Base-by-base conservation (phyloP, 2,888 invertebrate genomes). In the Harpalus rubripes region DNA sequence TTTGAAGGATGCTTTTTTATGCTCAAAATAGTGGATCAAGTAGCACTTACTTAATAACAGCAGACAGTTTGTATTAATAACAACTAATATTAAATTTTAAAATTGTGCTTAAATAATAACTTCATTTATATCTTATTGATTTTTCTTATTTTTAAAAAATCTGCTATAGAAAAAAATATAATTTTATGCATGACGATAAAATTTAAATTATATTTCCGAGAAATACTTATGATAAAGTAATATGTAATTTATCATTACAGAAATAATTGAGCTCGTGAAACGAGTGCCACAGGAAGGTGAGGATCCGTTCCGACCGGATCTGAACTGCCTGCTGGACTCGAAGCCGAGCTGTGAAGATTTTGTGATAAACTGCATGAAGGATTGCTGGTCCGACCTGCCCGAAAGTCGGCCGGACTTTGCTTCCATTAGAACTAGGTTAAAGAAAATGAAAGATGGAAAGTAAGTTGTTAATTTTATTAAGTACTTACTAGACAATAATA, bases 341-440 rank as follows among this genome's bases (percentile, higher is more conserved):
- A 94, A 94, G 87, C 93, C 94, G 76, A 95, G 96, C 85, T 95
- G 95, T 90, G 95, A 96, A 85, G 96, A 97, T 87, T 97, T 96
- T 91, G 94, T 98, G 85, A 91, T 96, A 86, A 94, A 94, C 86
- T 95, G 96, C 89, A 97, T 98, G 93, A 94, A 93, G 88, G 97
- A 97, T 89, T 97, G 97, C 90, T 98, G 98, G 98, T 93, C 95
- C 16, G 98, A 98, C 90, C 94, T 95, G 88, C 97, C 98, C 0
- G 96, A 95, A 85, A 89, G 92, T 8, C 92, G 98, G 87, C 98
- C 98, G 0, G 98, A 98, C 91, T 98, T 98, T 91, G 93, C 94
- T 87, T 93, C 93, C 81, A 95, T 98, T 87, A 93, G 98, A 89
- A 92, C 92, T 16, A 93, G 96, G 61, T 93, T 98, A 87, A 98